Evolutionary conservation across 2,888 invertebrate genomes (phyloP), one percentile per base, ranked within the genome.

Genomic region (Didymodactylos carnosus): DNA sequence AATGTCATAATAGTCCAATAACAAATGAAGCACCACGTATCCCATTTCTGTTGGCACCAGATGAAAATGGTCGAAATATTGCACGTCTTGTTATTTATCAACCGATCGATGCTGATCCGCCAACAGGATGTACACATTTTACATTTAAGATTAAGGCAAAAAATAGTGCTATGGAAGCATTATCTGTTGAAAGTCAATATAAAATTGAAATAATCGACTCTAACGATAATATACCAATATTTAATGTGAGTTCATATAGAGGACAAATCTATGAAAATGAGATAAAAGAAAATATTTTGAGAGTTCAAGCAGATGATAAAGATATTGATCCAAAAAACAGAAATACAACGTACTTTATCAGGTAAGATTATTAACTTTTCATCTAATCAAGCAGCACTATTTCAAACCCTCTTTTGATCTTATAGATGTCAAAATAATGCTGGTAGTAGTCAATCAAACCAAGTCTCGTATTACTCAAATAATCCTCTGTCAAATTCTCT

Each of bases 191-290:
- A 23, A 71, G 72, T 23, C n/a, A 69, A 8, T 71, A 71, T 62
- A 41, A 49, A 94, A 94, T 94, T 86, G 92, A 93, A 81, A 93
- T 95, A 84, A 93, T 93, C 80, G 95, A 95, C 87, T 94, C 94
- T 87, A 97, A 97, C 89, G 95, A 97, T 88, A 95, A 97, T 86
- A 92, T 94, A 78, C 95, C 95, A 78, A 94, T 92, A 86, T 97
- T 97, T 87, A 93, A 92, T 87, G 93, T 94, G 86, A 90, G 90
- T 81, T 87, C 93, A 80, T 94, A 94, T 86, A 91, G 92, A 86
- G 94, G 94, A 80, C 93, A 94, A 86, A 94, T 94, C 81, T 93
- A 94, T 86, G 94, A 94, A 84, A 94, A 94, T 88, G 92, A 94
- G 85, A 92, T 94, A 82, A 92, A 76, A 70, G 79, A 94, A 84